A percentile compares a stretch with the other conserved stretches of the same genome.
Conservation (phyloP, 2,113 vertebrate species). For the Gadus chalcogrammus region DNA sequence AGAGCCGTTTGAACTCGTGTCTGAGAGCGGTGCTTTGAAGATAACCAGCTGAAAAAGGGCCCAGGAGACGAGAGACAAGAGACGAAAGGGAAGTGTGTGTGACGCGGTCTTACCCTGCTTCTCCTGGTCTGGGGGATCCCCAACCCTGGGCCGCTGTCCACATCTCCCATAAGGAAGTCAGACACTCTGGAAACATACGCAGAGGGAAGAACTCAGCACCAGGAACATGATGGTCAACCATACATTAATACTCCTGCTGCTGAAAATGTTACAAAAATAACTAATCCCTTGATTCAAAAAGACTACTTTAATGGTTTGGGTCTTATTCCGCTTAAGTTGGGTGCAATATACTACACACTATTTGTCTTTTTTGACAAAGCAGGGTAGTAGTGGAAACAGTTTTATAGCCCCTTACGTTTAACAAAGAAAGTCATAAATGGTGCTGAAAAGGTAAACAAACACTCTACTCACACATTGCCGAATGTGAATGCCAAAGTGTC, state of each 20-base stretch:
- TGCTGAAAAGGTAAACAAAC: conserved; percentile 42
- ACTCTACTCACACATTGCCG: conserved; percentile 92
- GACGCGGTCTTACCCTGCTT: conserved; percentile 80
- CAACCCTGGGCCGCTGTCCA: conserved; percentile 85
- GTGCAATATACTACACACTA: not conserved
- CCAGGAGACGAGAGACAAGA: conserved; percentile 1
- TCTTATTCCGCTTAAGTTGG: not conserved
- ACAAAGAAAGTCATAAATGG: conserved; percentile 16
- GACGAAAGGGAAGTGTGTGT: not conserved
- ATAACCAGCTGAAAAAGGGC: not conserved
- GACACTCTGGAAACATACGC: conserved; percentile 79
- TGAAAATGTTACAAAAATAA: no score
- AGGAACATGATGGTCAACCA: not conserved
- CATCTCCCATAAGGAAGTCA: conserved; percentile 99
- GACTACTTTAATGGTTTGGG: not conserved
- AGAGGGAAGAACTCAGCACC: not conserved
- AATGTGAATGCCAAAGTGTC: conserved; percentile 95
- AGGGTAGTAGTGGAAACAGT: not conserved
- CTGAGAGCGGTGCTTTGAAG: conserved; percentile 32
- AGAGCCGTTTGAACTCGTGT: conserved; percentile 29
- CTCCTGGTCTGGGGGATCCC: conserved; percentile 84
- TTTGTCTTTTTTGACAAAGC: not conserved
- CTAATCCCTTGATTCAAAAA: no score
- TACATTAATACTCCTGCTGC: no score
- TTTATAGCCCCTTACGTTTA: not conserved